A percentile compares a stretch with the other conserved stretches of the same genome.
Conservation (phyloP, 2,888 invertebrate genomes). For the Rhagonycha lutea region DNA sequence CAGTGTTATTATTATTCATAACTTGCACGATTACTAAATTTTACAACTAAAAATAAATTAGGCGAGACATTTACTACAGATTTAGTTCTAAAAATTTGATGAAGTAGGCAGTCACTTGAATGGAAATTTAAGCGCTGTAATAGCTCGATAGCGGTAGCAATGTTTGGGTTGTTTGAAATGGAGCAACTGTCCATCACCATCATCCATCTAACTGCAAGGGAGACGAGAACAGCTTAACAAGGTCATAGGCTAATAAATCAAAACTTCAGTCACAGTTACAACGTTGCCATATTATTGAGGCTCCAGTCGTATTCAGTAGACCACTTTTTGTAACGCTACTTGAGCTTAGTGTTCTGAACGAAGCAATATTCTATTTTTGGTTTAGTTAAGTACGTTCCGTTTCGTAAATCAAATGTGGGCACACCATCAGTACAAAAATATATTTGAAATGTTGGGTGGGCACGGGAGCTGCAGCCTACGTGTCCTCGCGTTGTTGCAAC, state of each 20-base stretch:
- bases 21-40: constrained; percentile 17
- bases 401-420: constrained; percentile 23
- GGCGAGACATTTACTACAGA: background rate
- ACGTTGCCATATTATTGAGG: constrained; percentile 20
- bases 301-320: constrained; percentile 17
- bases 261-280: constrained; percentile 24
- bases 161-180: constrained; percentile 19
- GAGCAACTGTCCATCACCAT: constrained; percentile 22
- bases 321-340: constrained; percentile 20
- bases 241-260: constrained; percentile 35
- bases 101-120: background rate
- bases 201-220: constrained; percentile 19
- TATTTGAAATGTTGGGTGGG: constrained; percentile 13
- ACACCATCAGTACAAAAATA: constrained; percentile 1
- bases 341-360: constrained; percentile 14
- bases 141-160: constrained; percentile 3
- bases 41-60: background rate
- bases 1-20: background rate
- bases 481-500: constrained; percentile 14
- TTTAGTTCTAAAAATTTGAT: background rate
- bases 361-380: constrained; percentile 21
- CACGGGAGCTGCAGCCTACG: constrained; percentile 13
- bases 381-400: constrained; percentile 21
- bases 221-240: constrained; percentile 29
- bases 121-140: background rate